Base-by-base conservation (phyloP, 2,113 vertebrate species). In the Spea multiplicata region DNA sequence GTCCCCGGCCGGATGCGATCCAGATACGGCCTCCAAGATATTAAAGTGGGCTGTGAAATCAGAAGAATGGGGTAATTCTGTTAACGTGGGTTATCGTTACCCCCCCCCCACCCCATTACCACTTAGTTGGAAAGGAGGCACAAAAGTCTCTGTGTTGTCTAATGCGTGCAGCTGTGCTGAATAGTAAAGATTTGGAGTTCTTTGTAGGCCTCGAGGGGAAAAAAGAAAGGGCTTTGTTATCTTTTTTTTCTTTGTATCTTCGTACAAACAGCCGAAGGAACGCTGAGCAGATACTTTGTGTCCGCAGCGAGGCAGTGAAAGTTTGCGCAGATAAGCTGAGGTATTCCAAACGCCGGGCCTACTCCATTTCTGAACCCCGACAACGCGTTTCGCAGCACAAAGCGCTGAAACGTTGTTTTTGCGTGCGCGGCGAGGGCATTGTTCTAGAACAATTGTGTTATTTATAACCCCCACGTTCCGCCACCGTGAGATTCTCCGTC, bases 81-180 rank as follows among this genome's bases (percentile, higher is more conserved):
- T 95, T 94, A 92, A 88, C 91, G 92, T 59, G 92, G 92, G 93
- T 94, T 96, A 95, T 96, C 95, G 93, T 91, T 90, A 95, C 96
- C 96, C 95, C n/a, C 94, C 94, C 96, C 95, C 30, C 30, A 30
- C 30, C 30, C 30, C 30, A 30, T 30, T 30, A 30, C 30, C 93
- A 95, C 94, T 94, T 92, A 85, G 92, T 93, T 95, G 93, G 93
- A 94, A 88, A 93, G 93, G 92, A 76, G 80, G 86, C 72, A 96
- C 96, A 98, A 98, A 94, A 93, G 93, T 84, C 80, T 86, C 83
- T 92, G 88, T 98, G 96, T 98, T 88, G 91, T 94, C 94, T 96
- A 93, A 95, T 96, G 93, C 94, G 86, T 91, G 94, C 96, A 98
- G 95, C 95, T 98, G 97, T 91, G 92, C 93, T 93, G 91, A 93